A percentile compares a stretch with the other conserved stretches of the same genome.
Evolutionary conservation across 2,797 vertebrate species (phyloP).

Genomic region (Philypnodon macrostomus): DNA sequence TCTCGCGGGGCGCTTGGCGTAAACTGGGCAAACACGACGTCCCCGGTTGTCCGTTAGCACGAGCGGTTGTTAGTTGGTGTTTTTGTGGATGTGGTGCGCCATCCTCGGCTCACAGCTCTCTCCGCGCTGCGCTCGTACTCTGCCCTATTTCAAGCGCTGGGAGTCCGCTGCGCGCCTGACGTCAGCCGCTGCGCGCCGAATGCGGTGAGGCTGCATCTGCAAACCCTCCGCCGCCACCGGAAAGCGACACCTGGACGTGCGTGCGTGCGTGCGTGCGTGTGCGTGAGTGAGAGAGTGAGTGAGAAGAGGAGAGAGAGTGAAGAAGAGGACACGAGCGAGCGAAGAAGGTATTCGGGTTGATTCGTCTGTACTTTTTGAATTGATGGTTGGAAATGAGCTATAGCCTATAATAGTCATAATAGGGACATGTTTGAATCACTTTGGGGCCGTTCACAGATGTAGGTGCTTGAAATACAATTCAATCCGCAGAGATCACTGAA

Average conservation of each 20-base stretch:
- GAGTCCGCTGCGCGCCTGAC: conserved; percentile 83
- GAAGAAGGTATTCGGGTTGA: too few relatives aligned
- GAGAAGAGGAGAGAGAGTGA: neutral
- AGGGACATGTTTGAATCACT: too few relatives aligned
- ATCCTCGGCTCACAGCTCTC: conserved; percentile 66
- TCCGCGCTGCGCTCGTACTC: conserved; percentile 64
- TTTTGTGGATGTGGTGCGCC: conserved; percentile 38
- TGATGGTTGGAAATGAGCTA: too few relatives aligned
- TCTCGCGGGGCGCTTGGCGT: conserved; percentile 19
- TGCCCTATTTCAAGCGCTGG: conserved; percentile 87
- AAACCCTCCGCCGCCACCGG: conserved; percentile 65
- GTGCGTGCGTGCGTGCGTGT: conserved; percentile 6
- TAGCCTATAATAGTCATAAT: too few relatives aligned
- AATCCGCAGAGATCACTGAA: too few relatives aligned
- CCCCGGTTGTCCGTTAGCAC: too few relatives aligned
- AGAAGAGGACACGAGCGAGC: neutral
- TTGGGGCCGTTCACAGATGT: too few relatives aligned
- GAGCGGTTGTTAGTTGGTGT: conserved; percentile 3
- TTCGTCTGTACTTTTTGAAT: too few relatives aligned
- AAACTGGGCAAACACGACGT: too few relatives aligned
- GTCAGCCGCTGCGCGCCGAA: conserved; percentile 79
- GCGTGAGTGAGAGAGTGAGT: neutral
- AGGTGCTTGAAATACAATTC: too few relatives aligned
- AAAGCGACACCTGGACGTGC: conserved; percentile 71
- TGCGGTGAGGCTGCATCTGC: conserved; percentile 65